Evolutionary conservation across 2,888 invertebrate species (phyloP).

Genomic region (Lasioglossum pauxillum): DNA sequence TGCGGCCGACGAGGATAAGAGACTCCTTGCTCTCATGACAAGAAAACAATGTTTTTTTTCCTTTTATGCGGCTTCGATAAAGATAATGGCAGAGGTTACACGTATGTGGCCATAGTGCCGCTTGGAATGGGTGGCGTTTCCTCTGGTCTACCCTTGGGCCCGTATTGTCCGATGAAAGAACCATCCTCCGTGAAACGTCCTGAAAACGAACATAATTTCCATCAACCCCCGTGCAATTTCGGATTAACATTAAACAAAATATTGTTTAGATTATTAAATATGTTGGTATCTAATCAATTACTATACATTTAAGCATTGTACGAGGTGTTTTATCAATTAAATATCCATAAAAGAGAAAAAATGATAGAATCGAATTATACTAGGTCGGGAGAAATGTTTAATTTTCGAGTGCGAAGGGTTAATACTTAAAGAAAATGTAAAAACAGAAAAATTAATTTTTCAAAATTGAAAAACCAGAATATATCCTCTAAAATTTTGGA

Average conservation of each 20-base stretch:
- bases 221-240: not conserved
- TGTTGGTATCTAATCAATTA: too few relatives aligned
- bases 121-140: conserved; percentile 85
- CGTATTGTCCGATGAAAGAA: conserved; percentile 98
- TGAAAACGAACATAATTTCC: conserved; percentile 78
- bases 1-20: conserved; percentile 76
- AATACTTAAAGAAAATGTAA: too few relatives aligned
- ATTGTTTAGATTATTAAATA: too few relatives aligned
- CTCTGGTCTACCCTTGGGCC: conserved; percentile 87
- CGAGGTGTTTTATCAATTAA: too few relatives aligned
- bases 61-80: conserved; percentile 65
- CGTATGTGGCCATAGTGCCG: conserved; percentile 88
- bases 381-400: too few relatives aligned
- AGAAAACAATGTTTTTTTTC: conserved; percentile 44
- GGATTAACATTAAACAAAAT: not conserved
- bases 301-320: too few relatives aligned
- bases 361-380: too few relatives aligned
- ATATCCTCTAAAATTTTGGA: too few relatives aligned
- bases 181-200: conserved; percentile 98
- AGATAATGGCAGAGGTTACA: conserved; percentile 84
- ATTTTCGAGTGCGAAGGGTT: too few relatives aligned
- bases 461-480: too few relatives aligned
- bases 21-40: conserved; percentile 61
- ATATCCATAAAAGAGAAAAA: too few relatives aligned
- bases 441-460: too few relatives aligned